phyloP scores from a whole-genome alignment of 2,888 invertebrate genomes.

The Aleiodes testaceus region DNA sequence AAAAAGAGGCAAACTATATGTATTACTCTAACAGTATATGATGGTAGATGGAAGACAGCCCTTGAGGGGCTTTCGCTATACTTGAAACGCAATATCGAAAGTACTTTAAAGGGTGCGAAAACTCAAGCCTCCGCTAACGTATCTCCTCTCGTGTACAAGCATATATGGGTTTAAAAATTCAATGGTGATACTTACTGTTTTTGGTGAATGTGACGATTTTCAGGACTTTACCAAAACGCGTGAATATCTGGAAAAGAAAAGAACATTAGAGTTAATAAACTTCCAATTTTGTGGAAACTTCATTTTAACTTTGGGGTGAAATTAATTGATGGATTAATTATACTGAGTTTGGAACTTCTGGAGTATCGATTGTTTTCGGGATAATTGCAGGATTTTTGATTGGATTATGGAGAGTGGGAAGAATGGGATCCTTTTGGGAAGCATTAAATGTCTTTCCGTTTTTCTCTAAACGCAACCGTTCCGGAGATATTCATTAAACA shows the following conservation, averaged over 20 bases:
- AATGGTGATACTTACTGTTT: conserved; percentile 88
- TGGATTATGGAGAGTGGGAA: no score
- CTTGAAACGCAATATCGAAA: conserved; percentile 57
- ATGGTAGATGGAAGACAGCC: conserved; percentile 52
- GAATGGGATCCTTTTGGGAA: not conserved
- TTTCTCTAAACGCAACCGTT: no score
- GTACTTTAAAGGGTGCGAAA: conserved; percentile 54
- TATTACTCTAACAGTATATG: conserved; percentile 20
- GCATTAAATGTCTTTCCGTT: not conserved
- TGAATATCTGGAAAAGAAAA: conserved; percentile 88
- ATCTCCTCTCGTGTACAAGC: conserved; percentile 30
- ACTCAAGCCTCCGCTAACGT: conserved; percentile 21
- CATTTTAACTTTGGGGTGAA: conserved; percentile 1
- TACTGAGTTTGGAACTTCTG: no score
- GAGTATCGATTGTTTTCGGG: no score
- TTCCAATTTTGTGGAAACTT: conserved; percentile 8
- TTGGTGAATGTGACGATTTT: conserved; percentile 99
- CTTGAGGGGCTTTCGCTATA: conserved; percentile 47
- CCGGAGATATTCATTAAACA: no score
- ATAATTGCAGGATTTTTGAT: no score
- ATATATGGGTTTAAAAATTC: not conserved
- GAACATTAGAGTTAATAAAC: not conserved
- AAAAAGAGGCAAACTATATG: conserved; percentile 23
- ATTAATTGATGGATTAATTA: no score
- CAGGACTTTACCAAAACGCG: conserved; percentile 97